These are phyloP conservation scores for Teleogryllus oceanicus DNA, from an alignment of 2,888 invertebrate species.

Conservation along the genomic window DNA sequence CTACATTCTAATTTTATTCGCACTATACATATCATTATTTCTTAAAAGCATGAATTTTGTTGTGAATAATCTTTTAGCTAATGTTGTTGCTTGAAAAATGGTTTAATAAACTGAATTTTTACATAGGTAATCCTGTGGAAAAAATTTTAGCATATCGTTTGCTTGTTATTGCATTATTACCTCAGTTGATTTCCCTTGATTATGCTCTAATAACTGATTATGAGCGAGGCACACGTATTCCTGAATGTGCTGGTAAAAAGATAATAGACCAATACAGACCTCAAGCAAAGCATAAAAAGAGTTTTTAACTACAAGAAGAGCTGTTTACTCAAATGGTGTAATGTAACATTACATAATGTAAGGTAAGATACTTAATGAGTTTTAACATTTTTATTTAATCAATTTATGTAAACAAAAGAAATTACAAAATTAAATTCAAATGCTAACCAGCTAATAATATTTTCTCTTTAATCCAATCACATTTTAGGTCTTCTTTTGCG, in stretches of 20 bases:
- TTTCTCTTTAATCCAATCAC: conserved; percentile 48
- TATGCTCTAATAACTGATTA: background rate
- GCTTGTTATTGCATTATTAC: background rate
- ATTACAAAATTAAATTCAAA: background rate
- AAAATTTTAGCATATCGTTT: background rate
- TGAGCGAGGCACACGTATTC: background rate
- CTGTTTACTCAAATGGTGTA: too few species aligned
- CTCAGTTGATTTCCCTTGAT: background rate
- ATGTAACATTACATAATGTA: too few species aligned
- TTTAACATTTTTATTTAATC: conserved; percentile 8
- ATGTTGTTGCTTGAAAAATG: too few species aligned
- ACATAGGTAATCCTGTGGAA: background rate
- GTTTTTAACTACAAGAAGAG: background rate
- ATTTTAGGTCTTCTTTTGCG: conserved; percentile 54
- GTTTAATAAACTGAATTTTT: too few species aligned
- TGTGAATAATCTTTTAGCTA: too few species aligned
- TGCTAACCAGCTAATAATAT: conserved; percentile 12
- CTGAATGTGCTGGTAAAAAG: background rate
- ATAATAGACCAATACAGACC: background rate
- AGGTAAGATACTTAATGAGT: background rate
- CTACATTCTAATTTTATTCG: too few species aligned
- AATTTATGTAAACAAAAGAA: background rate
- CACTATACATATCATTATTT: background rate
- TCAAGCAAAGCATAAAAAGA: background rate
- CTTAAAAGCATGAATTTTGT: too few species aligned